phyloP scores from a whole-genome alignment of 2,113 vertebrate species.

The Physeter macrocephalus region DNA sequence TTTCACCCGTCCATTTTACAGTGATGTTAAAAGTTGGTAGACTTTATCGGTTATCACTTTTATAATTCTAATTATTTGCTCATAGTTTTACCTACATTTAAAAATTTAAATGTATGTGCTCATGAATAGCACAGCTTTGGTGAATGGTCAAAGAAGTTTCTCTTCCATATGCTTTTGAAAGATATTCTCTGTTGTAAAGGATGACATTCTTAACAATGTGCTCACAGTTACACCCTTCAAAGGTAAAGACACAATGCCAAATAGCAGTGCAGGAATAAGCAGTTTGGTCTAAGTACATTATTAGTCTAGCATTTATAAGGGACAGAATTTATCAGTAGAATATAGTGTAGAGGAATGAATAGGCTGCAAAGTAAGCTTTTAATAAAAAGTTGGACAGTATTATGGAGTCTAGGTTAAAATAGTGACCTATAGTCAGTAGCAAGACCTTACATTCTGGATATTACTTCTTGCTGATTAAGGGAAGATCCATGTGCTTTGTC shows the following conservation, averaged over 20 bases:
- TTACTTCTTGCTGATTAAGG: neutral
- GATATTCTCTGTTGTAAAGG: neutral
- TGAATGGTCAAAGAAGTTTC: neutral
- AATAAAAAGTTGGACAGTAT: neutral
- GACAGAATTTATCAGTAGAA: neutral
- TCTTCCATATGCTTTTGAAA: neutral
- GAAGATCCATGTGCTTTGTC: neutral
- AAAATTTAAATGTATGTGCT: neutral
- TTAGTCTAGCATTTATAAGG: neutral
- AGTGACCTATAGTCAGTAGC: neutral
- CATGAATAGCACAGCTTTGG: neutral
- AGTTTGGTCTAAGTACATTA: neutral
- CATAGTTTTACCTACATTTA: neutral
- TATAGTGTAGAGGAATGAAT: neutral
- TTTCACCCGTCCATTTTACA: neutral
- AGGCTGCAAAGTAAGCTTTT: neutral
- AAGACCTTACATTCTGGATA: neutral
- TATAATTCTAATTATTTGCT: neutral
- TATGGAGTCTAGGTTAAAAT: neutral
- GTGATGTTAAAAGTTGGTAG: neutral
- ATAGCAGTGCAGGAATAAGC: neutral
- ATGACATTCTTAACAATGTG: neutral
- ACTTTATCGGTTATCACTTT: neutral
- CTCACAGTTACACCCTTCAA: neutral
- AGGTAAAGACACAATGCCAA: neutral